phyloP scores from a whole-genome alignment of 2,797 vertebrate genomes.

The Notoglanidium macrostoma region DNA sequence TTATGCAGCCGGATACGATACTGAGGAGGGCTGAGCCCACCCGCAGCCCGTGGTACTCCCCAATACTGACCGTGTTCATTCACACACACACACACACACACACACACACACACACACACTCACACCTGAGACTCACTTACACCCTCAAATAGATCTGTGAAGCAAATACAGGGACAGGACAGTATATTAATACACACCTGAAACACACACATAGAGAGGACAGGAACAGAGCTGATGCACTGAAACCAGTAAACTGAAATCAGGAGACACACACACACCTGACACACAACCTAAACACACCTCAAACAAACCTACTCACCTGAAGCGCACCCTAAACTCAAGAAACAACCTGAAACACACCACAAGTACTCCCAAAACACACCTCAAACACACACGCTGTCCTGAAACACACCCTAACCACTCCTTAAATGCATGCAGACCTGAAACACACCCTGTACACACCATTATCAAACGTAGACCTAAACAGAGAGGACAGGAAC shows the following conservation, averaged over 20 bases:
- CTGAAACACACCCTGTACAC: background rate
- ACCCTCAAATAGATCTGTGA: background rate
- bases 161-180: background rate
- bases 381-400: background rate
- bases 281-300: slow-evolving; percentile 9
- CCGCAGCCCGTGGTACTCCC: slow-evolving; percentile 82
- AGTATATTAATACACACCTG: background rate
- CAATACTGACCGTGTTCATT: slow-evolving; percentile 77
- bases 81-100: slow-evolving; percentile 54
- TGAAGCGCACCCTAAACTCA: background rate
- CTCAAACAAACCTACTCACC: background rate
- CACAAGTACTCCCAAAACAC: background rate
- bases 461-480: too few relatives aligned
- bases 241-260: background rate
- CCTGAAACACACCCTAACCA: background rate
- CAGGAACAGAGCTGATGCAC: slow-evolving; percentile 55
- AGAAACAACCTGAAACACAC: background rate
- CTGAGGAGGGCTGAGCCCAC: slow-evolving; percentile 81
- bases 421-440: background rate
- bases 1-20: slow-evolving; percentile 85
- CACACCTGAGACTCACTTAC: background rate
- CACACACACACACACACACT: slow-evolving; percentile 10
- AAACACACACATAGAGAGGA: background rate
- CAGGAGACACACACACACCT: background rate
- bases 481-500: background rate